Conservation (phyloP, 35 echinoderm and acorn worm genomes). For the Amphiura filiformis region DNA sequence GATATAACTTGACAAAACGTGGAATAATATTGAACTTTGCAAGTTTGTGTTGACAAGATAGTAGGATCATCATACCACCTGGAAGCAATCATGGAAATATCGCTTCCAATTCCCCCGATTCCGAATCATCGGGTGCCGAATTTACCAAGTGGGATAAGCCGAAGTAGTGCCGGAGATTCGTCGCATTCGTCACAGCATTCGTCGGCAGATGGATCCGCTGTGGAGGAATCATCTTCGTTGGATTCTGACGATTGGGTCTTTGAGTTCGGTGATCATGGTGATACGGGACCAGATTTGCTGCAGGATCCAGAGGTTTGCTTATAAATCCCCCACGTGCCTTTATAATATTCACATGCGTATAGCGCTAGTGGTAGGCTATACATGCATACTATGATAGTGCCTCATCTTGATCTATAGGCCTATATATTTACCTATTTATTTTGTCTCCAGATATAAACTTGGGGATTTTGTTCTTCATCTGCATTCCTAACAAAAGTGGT, state of each 20-base stretch:
- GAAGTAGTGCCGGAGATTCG: neutral
- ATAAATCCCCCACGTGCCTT: too few relatives aligned
- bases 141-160: neutral
- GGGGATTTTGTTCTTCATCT: too few relatives aligned
- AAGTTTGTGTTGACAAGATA: neutral
- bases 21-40: neutral
- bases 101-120: neutral
- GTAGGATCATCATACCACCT: neutral
- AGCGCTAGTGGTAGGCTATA: too few relatives aligned
- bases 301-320: neutral
- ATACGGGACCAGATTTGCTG: neutral
- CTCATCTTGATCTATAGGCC: too few relatives aligned
- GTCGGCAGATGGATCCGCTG: neutral
- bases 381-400: too few relatives aligned
- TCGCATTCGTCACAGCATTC: neutral
- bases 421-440: too few relatives aligned
- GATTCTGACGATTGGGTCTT: neutral
- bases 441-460: too few relatives aligned
- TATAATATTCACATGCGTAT: too few relatives aligned
- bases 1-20: neutral
- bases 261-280: neutral
- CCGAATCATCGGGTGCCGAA: neutral
- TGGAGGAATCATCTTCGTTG: neutral
- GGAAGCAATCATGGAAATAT: neutral
- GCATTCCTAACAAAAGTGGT: too few relatives aligned